phyloP scores from a whole-genome alignment of 1,140 invertebrate species.

The Drosophila simulans region DNA sequence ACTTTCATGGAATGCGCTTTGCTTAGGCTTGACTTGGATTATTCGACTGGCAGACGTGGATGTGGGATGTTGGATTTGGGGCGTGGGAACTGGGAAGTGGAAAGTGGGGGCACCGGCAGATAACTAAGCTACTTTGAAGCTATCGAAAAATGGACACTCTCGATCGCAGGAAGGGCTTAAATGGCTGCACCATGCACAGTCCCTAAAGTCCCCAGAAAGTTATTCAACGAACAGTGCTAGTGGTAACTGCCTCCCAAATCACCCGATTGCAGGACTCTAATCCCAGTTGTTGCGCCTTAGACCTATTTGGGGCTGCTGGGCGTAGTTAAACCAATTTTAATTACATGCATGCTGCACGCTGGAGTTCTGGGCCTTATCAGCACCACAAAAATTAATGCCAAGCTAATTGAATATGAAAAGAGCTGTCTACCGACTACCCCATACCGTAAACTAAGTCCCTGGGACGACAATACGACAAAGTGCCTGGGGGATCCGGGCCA shows the following conservation, averaged over 20 bases:
- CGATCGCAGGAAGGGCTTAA: slow-evolving; percentile 19
- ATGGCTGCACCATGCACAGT: slow-evolving; percentile 18
- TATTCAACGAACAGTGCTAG: slow-evolving; percentile 11
- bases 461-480: slow-evolving; percentile 6
- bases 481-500: background rate
- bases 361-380: slow-evolving; percentile 34
- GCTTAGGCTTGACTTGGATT: slow-evolving; percentile 55
- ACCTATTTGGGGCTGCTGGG: slow-evolving; percentile 24
- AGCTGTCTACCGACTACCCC: background rate
- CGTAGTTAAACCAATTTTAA: slow-evolving; percentile 74
- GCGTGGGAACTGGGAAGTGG: background rate
- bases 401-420: slow-evolving; percentile 68
- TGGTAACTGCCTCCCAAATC: background rate
- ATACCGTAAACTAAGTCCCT: slow-evolving; percentile 32
- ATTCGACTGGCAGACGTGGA: slow-evolving; percentile 33
- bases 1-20: slow-evolving; percentile 55
- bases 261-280: slow-evolving; percentile 21
- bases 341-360: slow-evolving; percentile 64
- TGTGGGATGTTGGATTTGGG: background rate
- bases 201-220: slow-evolving; percentile 1
- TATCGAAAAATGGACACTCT: slow-evolving; percentile 60
- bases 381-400: slow-evolving; percentile 60
- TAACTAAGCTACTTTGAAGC: slow-evolving; percentile 72
- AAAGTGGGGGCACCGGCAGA: slow-evolving; percentile 8
- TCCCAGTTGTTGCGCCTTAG: slow-evolving; percentile 6